Evolutionary conservation across 1,140 invertebrate genomes (phyloP).

Genomic region (Neodiprion fabricii): DNA sequence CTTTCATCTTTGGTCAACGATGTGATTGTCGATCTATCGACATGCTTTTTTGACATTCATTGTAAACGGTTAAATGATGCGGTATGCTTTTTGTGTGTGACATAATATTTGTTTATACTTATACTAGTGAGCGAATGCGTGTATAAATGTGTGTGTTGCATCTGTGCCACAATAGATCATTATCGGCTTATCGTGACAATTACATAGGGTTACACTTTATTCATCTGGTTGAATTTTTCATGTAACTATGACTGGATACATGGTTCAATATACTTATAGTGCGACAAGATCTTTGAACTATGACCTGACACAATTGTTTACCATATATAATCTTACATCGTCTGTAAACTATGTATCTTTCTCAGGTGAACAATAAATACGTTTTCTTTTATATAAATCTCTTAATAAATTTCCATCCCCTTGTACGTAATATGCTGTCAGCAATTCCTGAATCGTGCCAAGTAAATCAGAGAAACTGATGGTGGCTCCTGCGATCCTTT

Average conservation of each 20-base stretch:
- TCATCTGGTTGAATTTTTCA: slow-evolving; percentile 26
- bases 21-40: no score
- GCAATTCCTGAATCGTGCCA: no score
- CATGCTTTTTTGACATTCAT: background rate
- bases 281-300: slow-evolving; percentile 30
- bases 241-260: slow-evolving; percentile 24
- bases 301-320: slow-evolving; percentile 24
- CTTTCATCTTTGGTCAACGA: no score
- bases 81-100: background rate
- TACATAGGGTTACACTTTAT: slow-evolving; percentile 24
- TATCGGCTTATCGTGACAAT: slow-evolving; percentile 27
- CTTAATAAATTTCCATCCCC: no score
- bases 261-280: slow-evolving; percentile 28
- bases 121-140: slow-evolving; percentile 34
- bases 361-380: slow-evolving; percentile 50
- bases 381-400: slow-evolving; percentile 42
- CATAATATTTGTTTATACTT: slow-evolving; percentile 37
- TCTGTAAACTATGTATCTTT: slow-evolving; percentile 47
- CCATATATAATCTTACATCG: slow-evolving; percentile 28
- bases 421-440: no score
- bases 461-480: no score
- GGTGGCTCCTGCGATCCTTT: no score
- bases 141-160: slow-evolving; percentile 25
- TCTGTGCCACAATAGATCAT: slow-evolving; percentile 7
- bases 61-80: background rate